Evolutionary conservation across 2,888 invertebrate species (phyloP).

Genomic region (Hydrotaea diabolus): DNA sequence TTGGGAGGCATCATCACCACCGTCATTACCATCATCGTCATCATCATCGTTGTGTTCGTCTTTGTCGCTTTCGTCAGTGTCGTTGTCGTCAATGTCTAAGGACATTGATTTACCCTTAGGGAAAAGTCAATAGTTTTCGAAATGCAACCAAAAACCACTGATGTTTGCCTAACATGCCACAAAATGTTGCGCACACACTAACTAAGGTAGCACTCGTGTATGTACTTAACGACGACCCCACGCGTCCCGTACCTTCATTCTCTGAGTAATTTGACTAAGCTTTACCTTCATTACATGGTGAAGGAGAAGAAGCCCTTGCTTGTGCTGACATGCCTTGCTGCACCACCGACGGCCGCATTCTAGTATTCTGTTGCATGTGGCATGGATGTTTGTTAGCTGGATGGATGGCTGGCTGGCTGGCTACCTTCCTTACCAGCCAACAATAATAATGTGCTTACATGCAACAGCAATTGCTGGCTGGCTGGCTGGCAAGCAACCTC

Average conservation of each 20-base stretch:
- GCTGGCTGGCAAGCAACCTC: background rate
- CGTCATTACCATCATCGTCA: conserved; percentile 2
- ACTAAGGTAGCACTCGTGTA: background rate
- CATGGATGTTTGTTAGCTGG: background rate
- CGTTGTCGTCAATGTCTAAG: conserved; percentile 55
- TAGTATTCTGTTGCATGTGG: background rate
- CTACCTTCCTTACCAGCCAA: background rate
- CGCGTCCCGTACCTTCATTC: no score
- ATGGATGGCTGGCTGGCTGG: background rate
- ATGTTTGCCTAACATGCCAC: conserved; percentile 57
- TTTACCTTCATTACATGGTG: conserved; percentile 26
- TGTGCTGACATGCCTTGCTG: background rate
- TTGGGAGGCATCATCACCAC: background rate
- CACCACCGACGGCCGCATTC: background rate
- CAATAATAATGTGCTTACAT: conserved; percentile 23
- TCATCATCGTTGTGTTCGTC: conserved; percentile 31
- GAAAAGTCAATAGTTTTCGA: conserved; percentile 57
- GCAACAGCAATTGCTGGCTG: conserved; percentile 4
- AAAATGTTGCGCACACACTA: conserved; percentile 28
- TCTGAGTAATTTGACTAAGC: conserved; percentile 4
- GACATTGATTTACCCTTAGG: conserved; percentile 64
- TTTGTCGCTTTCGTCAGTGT: conserved; percentile 2
- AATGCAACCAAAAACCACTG: conserved; percentile 38
- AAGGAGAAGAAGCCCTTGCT: background rate
- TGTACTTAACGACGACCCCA: no score